These are phyloP conservation scores for Cromileptes altivelis DNA, from an alignment of 2,113 vertebrate species.

Conservation along the genomic window DNA sequence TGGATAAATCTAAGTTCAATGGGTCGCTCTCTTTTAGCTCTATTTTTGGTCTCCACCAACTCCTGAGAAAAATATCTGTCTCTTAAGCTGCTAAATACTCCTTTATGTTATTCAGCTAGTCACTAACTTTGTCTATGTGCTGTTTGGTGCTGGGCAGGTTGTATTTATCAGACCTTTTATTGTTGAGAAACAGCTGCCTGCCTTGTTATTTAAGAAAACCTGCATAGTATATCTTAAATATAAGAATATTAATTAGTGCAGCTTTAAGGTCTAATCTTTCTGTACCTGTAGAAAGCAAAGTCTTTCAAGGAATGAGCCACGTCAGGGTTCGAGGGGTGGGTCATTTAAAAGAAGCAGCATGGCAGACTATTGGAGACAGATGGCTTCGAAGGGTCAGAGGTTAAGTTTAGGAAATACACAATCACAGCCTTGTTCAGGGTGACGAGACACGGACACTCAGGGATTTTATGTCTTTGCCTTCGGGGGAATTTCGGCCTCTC, in stretches of 20 bases:
- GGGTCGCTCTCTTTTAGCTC: neutral
- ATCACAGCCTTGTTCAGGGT: conserved; percentile 69
- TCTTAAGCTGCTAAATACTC: neutral
- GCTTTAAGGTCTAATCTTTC: conserved; percentile 3
- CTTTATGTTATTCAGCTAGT: neutral
- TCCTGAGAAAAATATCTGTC: neutral
- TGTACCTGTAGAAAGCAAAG: conserved; percentile 1
- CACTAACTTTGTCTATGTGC: neutral
- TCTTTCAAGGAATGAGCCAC: conserved; percentile 10
- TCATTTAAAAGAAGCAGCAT: conserved; percentile 51
- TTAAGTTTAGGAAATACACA: conserved; percentile 78
- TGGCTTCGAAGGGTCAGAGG: conserved; percentile 66
- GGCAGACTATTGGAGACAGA: conserved; percentile 65
- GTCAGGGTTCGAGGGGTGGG: conserved; percentile 13
- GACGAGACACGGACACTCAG: conserved; percentile 55
- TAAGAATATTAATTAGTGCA: neutral
- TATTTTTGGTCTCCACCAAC: neutral
- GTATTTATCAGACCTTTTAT: neutral
- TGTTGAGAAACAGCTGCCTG: neutral
- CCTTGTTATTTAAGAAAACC: no score
- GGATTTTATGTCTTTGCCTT: conserved; percentile 64
- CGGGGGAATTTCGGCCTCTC: conserved; percentile 36
- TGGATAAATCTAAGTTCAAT: neutral
- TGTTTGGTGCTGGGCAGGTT: neutral
- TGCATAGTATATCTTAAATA: no score